These are phyloP conservation scores for Diachasma alloeum DNA, from an alignment of 1,140 invertebrate species.

Conservation along the genomic window DNA sequence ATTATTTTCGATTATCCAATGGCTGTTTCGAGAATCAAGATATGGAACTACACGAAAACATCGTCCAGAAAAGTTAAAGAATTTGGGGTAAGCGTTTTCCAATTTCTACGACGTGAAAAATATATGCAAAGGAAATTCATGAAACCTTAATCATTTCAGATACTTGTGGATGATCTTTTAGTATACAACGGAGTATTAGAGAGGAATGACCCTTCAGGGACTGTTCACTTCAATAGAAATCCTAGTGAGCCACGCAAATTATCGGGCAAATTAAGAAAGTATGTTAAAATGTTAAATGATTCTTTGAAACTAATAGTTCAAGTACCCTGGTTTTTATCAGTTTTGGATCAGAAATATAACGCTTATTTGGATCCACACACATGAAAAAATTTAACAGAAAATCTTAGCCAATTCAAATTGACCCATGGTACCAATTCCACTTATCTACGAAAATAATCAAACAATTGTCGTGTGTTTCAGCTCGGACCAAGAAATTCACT, in stretches of 20 bases:
- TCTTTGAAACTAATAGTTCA: not conserved
- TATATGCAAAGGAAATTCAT: not conserved
- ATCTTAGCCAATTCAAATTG: no score
- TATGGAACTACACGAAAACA: constrained; percentile 89
- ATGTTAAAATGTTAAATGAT: not conserved
- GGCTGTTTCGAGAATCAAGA: constrained; percentile 76
- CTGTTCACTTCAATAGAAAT: constrained; percentile 61
- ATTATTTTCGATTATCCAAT: constrained; percentile 81
- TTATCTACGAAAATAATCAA: not conserved
- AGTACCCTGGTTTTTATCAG: no score
- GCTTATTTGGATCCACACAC: no score
- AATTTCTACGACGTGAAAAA: not conserved
- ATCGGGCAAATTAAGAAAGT: constrained; percentile 3
- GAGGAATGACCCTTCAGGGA: constrained; percentile 56
- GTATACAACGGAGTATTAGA: constrained; percentile 77
- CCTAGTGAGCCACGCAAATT: not conserved
- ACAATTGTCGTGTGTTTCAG: constrained; percentile 12
- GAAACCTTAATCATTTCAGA: constrained; percentile 54
- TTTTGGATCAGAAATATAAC: no score
- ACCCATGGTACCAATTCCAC: not conserved
- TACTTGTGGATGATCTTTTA: constrained; percentile 79
- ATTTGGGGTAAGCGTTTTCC: constrained; percentile 72
- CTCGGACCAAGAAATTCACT: constrained; percentile 30
- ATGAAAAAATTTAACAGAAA: no score
- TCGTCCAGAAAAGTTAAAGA: constrained; percentile 80